phyloP scores from a whole-genome alignment of 1,140 invertebrate species.

The Polyergus mexicanus region DNA sequence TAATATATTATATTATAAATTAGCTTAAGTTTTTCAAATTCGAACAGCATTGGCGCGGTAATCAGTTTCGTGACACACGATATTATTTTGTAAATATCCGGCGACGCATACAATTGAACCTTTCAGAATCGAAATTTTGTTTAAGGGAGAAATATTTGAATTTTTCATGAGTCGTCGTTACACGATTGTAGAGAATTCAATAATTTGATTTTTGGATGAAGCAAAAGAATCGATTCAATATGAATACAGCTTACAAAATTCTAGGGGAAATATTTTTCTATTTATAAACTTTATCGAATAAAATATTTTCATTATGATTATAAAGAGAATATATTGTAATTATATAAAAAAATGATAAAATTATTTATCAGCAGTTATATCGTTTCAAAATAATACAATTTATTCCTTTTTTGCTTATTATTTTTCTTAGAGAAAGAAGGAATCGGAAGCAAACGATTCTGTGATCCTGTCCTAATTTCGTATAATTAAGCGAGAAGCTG shows the following conservation, averaged over 20 bases:
- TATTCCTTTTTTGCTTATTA: neutral
- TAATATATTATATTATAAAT: neutral
- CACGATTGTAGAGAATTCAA: neutral
- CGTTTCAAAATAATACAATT: neutral
- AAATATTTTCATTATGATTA: neutral
- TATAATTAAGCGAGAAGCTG: neutral
- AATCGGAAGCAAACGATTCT: neutral
- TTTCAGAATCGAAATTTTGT: neutral
- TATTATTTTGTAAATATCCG: slow-evolving; percentile 11
- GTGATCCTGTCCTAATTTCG: neutral
- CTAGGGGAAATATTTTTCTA: neutral
- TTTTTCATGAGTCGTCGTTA: neutral
- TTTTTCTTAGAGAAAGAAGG: neutral
- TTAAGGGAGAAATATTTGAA: neutral
- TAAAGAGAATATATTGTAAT: neutral
- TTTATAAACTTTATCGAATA: slow-evolving; percentile 13
- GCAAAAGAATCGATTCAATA: neutral
- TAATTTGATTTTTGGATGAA: neutral
- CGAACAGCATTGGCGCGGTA: neutral
- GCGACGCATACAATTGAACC: neutral
- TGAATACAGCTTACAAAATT: neutral
- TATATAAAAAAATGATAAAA: neutral
- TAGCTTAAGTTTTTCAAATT: neutral
- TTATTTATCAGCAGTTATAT: neutral
- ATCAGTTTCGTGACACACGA: neutral